phyloP scores from a whole-genome alignment of 2,888 invertebrate species.

The Argynnis bischoffii region DNA sequence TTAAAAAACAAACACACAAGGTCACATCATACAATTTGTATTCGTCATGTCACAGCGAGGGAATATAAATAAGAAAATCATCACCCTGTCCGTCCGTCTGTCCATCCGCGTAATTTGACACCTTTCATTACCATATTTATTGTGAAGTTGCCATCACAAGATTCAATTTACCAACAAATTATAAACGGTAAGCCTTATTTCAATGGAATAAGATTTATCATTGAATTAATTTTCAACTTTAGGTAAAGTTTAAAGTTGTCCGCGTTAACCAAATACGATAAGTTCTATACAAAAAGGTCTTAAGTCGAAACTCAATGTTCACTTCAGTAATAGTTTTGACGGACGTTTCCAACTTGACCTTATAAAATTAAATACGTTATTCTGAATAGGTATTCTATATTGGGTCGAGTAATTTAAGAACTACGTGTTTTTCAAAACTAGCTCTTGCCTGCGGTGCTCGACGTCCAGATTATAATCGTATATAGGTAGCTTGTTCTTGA shows the following conservation, averaged over 20 bases:
- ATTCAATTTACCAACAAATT: conserved; percentile 35
- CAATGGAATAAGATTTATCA: conserved; percentile 36
- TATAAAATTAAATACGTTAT: conserved; percentile 26
- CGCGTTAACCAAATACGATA: conserved; percentile 60
- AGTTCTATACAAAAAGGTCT: conserved; percentile 42
- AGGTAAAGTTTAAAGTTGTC: conserved; percentile 16
- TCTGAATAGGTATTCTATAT: conserved; percentile 25
- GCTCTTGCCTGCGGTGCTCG: background rate
- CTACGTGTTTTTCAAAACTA: conserved; percentile 6
- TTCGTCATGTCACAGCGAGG: conserved; percentile 53
- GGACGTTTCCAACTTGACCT: conserved; percentile 36
- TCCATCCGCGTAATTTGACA: conserved; percentile 76
- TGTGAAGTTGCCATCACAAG: conserved; percentile 52
- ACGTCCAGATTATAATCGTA: background rate
- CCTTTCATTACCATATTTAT: conserved; percentile 81
- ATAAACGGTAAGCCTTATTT: conserved; percentile 31
- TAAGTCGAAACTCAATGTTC: conserved; percentile 31
- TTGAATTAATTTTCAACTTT: conserved; percentile 12
- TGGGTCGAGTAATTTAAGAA: conserved; percentile 21
- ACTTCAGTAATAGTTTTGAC: conserved; percentile 36
- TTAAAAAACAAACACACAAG: conserved; percentile 54
- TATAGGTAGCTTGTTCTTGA: background rate
- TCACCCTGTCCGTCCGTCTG: conserved; percentile 61
- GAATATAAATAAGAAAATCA: conserved; percentile 73
- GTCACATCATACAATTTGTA: conserved; percentile 65